Percentiles rank a stretch among this genome's conserved stretches.
These are phyloP conservation scores for Sesamia nonagrioides DNA, from an alignment of 1,140 invertebrate genomes.

Conservation along the genomic window DNA sequence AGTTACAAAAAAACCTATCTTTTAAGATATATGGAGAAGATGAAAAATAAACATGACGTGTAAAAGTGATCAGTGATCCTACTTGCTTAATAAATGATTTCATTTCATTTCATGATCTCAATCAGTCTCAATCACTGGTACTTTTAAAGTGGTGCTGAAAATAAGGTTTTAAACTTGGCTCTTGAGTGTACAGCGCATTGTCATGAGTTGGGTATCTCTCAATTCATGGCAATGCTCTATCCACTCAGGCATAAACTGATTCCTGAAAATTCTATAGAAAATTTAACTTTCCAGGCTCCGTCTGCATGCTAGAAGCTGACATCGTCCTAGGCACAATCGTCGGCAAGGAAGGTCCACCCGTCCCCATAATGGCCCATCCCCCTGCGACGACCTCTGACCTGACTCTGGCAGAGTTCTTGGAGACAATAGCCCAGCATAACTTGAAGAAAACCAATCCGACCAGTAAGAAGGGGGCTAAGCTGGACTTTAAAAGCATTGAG, in stretches of 20 bases:
- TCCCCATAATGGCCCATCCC: constrained; percentile 96
- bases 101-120: too few relatives aligned
- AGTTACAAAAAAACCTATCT: too few relatives aligned
- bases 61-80: too few relatives aligned
- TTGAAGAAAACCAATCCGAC: constrained; percentile 62
- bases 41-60: too few relatives aligned
- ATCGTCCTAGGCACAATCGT: constrained; percentile 91
- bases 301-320: constrained; percentile 96
- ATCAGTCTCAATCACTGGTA: too few relatives aligned
- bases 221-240: too few relatives aligned
- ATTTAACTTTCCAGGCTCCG: constrained; percentile 83
- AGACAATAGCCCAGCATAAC: constrained; percentile 87
- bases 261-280: background rate
- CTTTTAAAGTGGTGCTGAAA: too few relatives aligned
- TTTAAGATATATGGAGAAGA: too few relatives aligned
- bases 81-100: too few relatives aligned
- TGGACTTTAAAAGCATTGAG: constrained; percentile 95
- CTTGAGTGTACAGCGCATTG: too few relatives aligned
- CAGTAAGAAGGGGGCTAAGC: constrained; percentile 91
- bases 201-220: too few relatives aligned
- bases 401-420: constrained; percentile 92
- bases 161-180: too few relatives aligned
- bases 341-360: constrained; percentile 79
- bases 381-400: constrained; percentile 92
- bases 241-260: background rate